phyloP scores from a whole-genome alignment of 1,140 invertebrate species.

The Zaprionus kolodkinae region DNA sequence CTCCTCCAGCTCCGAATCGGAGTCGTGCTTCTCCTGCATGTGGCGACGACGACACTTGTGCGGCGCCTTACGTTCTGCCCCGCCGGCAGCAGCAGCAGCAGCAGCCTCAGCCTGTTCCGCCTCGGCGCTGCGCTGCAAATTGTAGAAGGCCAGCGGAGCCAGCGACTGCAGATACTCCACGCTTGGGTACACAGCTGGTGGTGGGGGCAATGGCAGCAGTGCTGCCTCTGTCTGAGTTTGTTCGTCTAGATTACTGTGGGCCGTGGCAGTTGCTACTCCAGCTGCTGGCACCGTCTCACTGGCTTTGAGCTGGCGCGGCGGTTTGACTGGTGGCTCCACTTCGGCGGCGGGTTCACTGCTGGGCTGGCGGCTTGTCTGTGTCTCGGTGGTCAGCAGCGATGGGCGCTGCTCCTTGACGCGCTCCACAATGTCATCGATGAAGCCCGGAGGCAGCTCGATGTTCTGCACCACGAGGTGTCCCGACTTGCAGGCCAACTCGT shows the following conservation, averaged over 20 bases:
- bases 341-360: conserved; percentile 67
- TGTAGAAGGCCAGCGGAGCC: conserved; percentile 84
- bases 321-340: conserved; percentile 63
- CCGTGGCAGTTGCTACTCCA: neutral
- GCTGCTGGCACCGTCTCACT: conserved; percentile 65
- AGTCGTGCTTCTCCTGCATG: conserved; percentile 55
- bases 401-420: conserved; percentile 71
- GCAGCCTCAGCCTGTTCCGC: conserved; percentile 58
- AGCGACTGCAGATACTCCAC: conserved; percentile 86
- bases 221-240: conserved; percentile 84
- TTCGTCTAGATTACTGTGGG: conserved; percentile 64
- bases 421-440: conserved; percentile 87
- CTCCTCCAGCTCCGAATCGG: conserved; percentile 66
- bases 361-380: conserved; percentile 73
- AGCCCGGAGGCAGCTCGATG: conserved; percentile 87
- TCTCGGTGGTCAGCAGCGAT: conserved; percentile 63
- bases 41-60: conserved; percentile 76
- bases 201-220: conserved; percentile 86
- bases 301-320: conserved; percentile 65
- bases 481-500: conserved; percentile 86
- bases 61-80: conserved; percentile 62
- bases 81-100: conserved; percentile 18
- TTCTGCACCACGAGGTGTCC: conserved; percentile 88
- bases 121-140: conserved; percentile 84
- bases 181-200: conserved; percentile 84